Base-by-base conservation (phyloP, 1,140 invertebrate species). In the Lordiphosa mommai region DNA sequence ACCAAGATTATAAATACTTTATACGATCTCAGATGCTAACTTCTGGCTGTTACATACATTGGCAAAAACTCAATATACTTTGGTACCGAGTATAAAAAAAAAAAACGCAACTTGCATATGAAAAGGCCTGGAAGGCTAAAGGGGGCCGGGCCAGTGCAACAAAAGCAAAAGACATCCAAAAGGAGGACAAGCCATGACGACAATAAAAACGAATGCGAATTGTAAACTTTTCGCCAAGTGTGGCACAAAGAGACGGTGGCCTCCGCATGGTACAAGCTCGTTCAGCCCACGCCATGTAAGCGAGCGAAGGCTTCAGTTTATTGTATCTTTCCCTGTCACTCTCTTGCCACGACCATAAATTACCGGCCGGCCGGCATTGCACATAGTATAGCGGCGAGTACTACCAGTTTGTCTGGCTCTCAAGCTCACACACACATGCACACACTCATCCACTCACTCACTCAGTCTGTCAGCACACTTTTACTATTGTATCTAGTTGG, bases 401-500 rank as follows among this genome's bases (percentile, higher is more conserved):
- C 48, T 56, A 77, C 61, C 57, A 68, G 63, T 63, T 77, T 46
- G 38, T 34, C 38, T 41, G 43, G 27, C 67, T 71, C 60, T 58
- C 52, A 41, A 41, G 20, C 33, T 47, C 36, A 46, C 57, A 51
- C 32, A 55, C 38, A 55, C 38, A 50, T 44, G 44, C 14, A 27
- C 53, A 49, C 14, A 34, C 29, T 47, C 12, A 23, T 43, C 4
- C 52, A 32, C 44, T 17, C 59, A 59, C 16, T 56, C 61, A 37
- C 44, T 55, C 73, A 48, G 51, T 41, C 53, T 43, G 51, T 57
- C 56, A 73, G 58, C 74, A 82, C 77, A 84, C 77, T 86, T 87
- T 87, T 87, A 84, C 84, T 87, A 87, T 87, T 87, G 84, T 87
- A 87, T 87, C 84, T 87, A 87, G 86, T 87, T 63, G 63, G 57